A percentile compares a stretch with the other conserved stretches of the same genome.
Conservation (phyloP, 2,888 invertebrate genomes). For the Odontocerum albicorne region DNA sequence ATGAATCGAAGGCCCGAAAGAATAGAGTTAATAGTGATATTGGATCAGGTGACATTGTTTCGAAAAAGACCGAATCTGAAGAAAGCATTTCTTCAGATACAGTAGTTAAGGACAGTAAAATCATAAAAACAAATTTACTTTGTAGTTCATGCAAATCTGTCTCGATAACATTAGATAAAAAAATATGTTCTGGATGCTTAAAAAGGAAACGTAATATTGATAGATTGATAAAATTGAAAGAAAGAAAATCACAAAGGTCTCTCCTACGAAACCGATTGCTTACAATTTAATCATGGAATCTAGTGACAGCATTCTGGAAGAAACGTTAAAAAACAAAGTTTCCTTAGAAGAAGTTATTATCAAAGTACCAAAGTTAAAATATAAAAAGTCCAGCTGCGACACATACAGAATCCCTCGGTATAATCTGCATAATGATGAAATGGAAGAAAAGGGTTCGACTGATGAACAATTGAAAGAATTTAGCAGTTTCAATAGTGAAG, state of each 20-base stretch:
- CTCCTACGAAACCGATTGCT: constrained; percentile 32
- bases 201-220: no score
- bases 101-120: no score
- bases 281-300: constrained; percentile 38
- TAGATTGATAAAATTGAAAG: no score
- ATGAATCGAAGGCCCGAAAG: no score
- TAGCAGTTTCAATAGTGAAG: constrained; percentile 24
- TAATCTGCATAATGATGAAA: constrained; percentile 2
- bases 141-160: no score
- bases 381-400: constrained; percentile 11
- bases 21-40: no score
- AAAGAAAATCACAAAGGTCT: no score
- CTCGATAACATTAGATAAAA: no score
- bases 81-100: no score
- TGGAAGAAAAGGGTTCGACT: constrained; percentile 43
- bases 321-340: constrained; percentile 5
- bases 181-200: background rate
- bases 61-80: no score
- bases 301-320: constrained; percentile 29
- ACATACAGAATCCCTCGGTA: constrained; percentile 5
- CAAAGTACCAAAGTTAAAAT: constrained; percentile 32
- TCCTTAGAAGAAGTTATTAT: constrained; percentile 35
- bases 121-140: no score
- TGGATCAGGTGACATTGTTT: no score
- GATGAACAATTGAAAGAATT: constrained; percentile 35